Conservation (phyloP, 2,888 invertebrate species). For the Fragum whitleyi region DNA sequence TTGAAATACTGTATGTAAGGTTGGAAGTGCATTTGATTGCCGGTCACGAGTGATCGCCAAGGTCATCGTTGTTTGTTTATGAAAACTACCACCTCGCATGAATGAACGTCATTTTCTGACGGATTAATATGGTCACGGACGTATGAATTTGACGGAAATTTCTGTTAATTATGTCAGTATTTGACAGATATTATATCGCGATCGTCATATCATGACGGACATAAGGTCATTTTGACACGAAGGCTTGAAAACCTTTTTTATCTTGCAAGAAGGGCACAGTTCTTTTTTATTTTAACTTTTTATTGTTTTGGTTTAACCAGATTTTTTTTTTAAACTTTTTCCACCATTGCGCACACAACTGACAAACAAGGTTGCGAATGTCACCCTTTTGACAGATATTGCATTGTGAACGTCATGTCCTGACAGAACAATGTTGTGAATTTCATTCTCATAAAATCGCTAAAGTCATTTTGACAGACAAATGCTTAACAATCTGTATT, state of each 20-base stretch:
- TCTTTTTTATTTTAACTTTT: constrained; percentile 25
- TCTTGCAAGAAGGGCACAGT: constrained; percentile 30
- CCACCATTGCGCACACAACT: constrained; percentile 1
- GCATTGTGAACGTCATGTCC: constrained; percentile 36
- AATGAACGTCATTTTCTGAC: too few species aligned
- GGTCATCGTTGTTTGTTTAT: too few species aligned
- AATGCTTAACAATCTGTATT: constrained; percentile 14
- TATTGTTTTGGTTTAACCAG: constrained; percentile 26
- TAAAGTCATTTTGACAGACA: constrained; percentile 38
- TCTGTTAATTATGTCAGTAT: too few species aligned
- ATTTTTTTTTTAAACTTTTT: constrained; percentile 2
- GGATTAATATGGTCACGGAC: too few species aligned
- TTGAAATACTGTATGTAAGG: too few species aligned
- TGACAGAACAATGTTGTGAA: constrained; percentile 30
- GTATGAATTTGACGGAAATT: too few species aligned
- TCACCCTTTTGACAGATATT: constrained; percentile 32
- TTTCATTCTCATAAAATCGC: constrained; percentile 22
- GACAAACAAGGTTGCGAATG: too few species aligned
- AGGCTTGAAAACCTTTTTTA: constrained; percentile 19
- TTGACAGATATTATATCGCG: constrained; percentile 40
- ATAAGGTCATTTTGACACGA: constrained; percentile 37
- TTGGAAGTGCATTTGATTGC: too few species aligned
- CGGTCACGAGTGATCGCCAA: too few species aligned
- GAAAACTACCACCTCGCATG: too few species aligned
- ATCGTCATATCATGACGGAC: constrained; percentile 36